phyloP scores from a whole-genome alignment of 2,888 invertebrate species.

The Thelaira solivaga region DNA sequence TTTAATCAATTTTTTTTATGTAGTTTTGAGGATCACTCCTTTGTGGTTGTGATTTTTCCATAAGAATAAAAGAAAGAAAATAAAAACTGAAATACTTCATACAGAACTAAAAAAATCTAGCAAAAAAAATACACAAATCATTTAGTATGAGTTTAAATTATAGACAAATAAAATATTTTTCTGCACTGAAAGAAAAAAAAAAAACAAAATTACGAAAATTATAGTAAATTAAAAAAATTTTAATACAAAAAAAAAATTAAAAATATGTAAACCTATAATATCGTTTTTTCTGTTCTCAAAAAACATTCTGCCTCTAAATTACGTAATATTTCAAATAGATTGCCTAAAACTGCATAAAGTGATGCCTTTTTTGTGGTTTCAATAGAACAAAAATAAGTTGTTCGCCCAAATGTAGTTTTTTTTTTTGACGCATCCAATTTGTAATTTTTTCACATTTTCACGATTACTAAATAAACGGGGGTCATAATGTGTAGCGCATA shows the following conservation, averaged over 20 bases:
- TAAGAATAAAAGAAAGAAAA: neutral
- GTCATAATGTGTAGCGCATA: too few relatives aligned
- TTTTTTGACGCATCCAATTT: too few relatives aligned
- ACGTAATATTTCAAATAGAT: too few relatives aligned
- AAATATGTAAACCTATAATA: too few relatives aligned
- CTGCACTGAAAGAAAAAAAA: constrained; percentile 10
- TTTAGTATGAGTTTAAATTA: constrained; percentile 8
- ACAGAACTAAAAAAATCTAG: neutral
- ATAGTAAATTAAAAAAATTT: neutral
- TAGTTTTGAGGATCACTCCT: constrained; percentile 65
- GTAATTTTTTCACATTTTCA: too few relatives aligned
- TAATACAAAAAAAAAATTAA: neutral
- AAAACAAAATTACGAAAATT: neutral
- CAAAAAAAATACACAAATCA: constrained; percentile 47
- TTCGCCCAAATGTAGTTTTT: too few relatives aligned
- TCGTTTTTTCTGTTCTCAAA: too few relatives aligned
- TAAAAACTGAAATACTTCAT: neutral
- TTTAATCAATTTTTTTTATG: constrained; percentile 63
- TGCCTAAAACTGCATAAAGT: too few relatives aligned
- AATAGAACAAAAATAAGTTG: too few relatives aligned
- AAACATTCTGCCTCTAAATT: too few relatives aligned
- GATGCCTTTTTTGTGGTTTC: too few relatives aligned
- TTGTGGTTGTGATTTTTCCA: constrained; percentile 54
- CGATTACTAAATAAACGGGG: too few relatives aligned
- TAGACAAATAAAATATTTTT: neutral